phyloP scores from a whole-genome alignment of 2,113 vertebrate species.

The Tyto alba region DNA sequence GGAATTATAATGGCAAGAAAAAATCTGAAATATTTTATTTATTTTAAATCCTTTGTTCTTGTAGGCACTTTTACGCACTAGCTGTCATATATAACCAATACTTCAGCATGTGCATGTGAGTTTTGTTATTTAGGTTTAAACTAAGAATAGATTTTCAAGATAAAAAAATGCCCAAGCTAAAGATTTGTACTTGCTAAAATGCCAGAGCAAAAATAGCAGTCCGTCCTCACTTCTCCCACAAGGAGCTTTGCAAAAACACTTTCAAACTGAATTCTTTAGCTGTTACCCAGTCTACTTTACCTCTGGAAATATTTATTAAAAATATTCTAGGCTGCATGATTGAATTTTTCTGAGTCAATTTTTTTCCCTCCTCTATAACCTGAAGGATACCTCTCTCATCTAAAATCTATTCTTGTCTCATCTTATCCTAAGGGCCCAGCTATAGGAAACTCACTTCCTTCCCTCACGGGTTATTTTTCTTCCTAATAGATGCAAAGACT shows the following conservation, averaged over 20 bases:
- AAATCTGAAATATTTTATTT: neutral
- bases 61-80: neutral
- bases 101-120: neutral
- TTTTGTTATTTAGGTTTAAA: conserved; percentile 5
- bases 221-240: neutral
- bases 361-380: neutral
- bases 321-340: neutral
- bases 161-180: conserved; percentile 13
- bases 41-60: neutral
- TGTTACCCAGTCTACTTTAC: neutral
- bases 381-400: neutral
- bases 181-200: conserved; percentile 24
- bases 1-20: neutral
- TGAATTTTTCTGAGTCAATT: neutral
- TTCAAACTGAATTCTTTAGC: neutral
- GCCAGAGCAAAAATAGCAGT: conserved; percentile 33
- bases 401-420: neutral
- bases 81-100: neutral
- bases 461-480: neutral
- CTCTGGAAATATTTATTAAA: neutral
- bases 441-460: neutral
- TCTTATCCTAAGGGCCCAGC: neutral
- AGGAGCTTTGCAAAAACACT: neutral
- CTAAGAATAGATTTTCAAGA: conserved; percentile 32
- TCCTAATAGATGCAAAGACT: neutral